Conservation (phyloP, 2,113 vertebrate genomes). For the Myrmecophaga tridactyla region DNA sequence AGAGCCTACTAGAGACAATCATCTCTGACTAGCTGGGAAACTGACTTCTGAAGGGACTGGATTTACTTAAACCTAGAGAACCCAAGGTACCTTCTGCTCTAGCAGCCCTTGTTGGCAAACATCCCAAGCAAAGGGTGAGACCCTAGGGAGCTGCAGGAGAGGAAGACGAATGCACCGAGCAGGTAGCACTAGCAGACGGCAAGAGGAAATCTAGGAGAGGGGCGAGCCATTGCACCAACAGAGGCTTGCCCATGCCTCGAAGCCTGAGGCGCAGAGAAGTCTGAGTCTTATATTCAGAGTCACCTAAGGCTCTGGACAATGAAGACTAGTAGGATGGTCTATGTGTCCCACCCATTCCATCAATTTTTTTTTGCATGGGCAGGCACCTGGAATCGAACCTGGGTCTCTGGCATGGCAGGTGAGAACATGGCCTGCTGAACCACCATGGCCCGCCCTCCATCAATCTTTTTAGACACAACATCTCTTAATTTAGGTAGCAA, state of each 20-base stretch:
- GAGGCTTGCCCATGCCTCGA: neutral
- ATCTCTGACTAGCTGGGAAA: neutral
- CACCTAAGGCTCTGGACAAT: neutral
- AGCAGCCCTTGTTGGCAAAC: neutral
- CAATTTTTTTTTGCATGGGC: too few relatives aligned
- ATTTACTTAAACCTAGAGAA: neutral
- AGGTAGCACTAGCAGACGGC: neutral
- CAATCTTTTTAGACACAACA: neutral
- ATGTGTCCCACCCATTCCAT: neutral
- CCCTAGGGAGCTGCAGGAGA: neutral
- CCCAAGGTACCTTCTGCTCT: neutral
- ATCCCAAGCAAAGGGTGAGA: neutral
- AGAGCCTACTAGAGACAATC: neutral
- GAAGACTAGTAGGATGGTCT: too few relatives aligned
- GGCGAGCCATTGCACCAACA: neutral
- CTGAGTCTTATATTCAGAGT: too few relatives aligned
- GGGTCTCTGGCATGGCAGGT: too few relatives aligned
- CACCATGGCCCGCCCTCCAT: too few relatives aligned
- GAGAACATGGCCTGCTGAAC: too few relatives aligned
- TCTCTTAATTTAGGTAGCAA: neutral
- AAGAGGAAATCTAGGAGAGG: neutral
- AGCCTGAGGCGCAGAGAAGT: neutral
- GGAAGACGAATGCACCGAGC: fast-evolving
- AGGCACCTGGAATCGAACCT: too few relatives aligned
- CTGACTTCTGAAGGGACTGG: neutral